Evolutionary conservation across 2,113 vertebrate species (phyloP), one percentile per base, ranked within the genome.

Genomic region (Atrichornis clamosus): DNA sequence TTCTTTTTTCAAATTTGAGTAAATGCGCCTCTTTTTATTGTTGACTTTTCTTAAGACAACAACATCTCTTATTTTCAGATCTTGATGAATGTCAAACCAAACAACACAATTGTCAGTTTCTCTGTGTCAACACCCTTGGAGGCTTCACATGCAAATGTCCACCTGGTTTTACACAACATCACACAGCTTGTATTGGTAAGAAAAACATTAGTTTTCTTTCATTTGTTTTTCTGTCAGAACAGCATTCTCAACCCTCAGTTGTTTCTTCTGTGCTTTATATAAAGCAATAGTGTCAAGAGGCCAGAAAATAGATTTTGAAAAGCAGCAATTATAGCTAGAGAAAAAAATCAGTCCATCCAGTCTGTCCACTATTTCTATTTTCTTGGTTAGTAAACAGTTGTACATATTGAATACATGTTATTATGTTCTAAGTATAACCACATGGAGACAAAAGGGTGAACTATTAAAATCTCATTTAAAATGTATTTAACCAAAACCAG

Each of bases 141-240:
- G 98, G 98, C 11, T 99, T 99, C 79, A 98, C 98, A 27, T 99
- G 98, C 96, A 99, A 98, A 97, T 99, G 98, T 56, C 98, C 99
- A 28, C 97, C 98, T 37, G 99, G 98, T 50, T 99, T 99, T 96
- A 98, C 97, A 5, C 98, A 99, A 52, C 98, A 99, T 94, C 98
- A 98, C 90, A 98, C 98, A 15, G 98, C 98, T 62, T 99, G 98
- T 88, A 98, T 99, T 70, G 98, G 98, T 99, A 96, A 98, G 98
- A 86, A 95, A 84, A 95, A 33, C n/a, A 41, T 3, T 3, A 1
- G 2, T 75, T 78, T 77, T 63, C 16, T 79, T 30, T 52, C 15
- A 44, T 75, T 14, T 11, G 4, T 39, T 76, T 87, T 84, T 89
- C 27, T 60, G 0, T 39, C 49, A 92, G 37, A 87, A 50, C 21